phyloP scores from a whole-genome alignment of 1,140 invertebrate species.

The Leptopilina boulardi region DNA sequence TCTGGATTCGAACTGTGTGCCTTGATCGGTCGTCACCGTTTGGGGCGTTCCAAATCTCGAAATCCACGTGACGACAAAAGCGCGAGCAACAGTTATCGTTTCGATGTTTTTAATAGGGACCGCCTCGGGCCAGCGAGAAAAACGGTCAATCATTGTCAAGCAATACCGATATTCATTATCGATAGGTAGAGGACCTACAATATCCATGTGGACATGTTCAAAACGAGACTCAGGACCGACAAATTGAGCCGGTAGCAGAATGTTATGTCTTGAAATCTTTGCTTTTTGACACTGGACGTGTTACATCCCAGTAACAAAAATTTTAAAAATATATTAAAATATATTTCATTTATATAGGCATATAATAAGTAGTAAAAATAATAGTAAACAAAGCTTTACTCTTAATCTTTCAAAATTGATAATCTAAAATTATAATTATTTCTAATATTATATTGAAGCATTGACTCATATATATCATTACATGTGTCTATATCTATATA shows the following conservation, averaged over 20 bases:
- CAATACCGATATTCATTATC: background rate
- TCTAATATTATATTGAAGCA: no score
- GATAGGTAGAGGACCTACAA: no score
- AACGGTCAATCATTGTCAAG: background rate
- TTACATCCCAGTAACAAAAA: no score
- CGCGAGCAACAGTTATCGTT: background rate
- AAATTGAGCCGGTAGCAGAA: background rate
- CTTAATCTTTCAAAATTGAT: no score
- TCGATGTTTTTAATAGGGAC: background rate
- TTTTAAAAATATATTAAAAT: no score
- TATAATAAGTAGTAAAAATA: no score
- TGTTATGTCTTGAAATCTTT: background rate
- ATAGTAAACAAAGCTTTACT: no score
- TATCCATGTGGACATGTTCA: background rate
- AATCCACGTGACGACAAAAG: background rate
- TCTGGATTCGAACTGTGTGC: slow-evolving; percentile 13
- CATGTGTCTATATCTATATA: no score
- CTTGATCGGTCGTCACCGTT: slow-evolving; percentile 7
- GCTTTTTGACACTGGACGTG: background rate
- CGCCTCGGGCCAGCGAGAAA: background rate
- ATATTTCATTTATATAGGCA: no score
- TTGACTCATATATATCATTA: no score
- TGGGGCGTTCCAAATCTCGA: background rate
- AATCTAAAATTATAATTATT: no score
- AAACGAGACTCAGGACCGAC: background rate